These are phyloP conservation scores for Rhabdomys pumilio DNA, from an alignment of 2,797 vertebrate species.

Conservation along the genomic window DNA sequence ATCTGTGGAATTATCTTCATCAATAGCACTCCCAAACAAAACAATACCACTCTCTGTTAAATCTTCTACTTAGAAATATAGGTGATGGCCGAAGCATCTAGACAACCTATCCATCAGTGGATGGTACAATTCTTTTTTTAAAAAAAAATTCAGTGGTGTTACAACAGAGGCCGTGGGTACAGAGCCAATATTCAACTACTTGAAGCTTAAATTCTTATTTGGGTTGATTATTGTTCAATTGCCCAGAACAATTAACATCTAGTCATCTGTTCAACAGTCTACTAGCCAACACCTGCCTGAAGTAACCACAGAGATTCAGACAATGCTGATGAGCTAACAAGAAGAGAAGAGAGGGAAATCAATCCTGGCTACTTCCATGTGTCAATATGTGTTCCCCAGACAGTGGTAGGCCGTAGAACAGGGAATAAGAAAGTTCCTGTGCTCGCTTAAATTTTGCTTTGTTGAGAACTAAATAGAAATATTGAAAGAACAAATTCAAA, in stretches of 20 bases:
- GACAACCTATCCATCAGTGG: neutral
- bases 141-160: neutral
- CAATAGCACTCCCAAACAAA: neutral
- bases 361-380: neutral
- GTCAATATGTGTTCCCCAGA: neutral
- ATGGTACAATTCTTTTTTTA: neutral
- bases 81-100: neutral
- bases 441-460: neutral
- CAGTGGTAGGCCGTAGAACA: neutral
- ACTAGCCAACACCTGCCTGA: neutral
- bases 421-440: neutral
- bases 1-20: neutral
- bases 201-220: constrained; percentile 53
- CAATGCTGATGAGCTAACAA: neutral
- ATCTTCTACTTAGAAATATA: neutral
- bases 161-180: neutral
- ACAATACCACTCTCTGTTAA: neutral
- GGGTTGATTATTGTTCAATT: constrained; percentile 37
- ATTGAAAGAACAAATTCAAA: neutral
- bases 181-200: constrained; percentile 41
- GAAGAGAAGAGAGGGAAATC: neutral
- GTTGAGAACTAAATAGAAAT: neutral
- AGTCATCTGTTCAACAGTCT: neutral
- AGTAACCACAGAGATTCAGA: neutral
- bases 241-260: constrained; percentile 52